Conservation (phyloP, 2,797 vertebrate genomes). For the Lophotriccus pileatus region DNA sequence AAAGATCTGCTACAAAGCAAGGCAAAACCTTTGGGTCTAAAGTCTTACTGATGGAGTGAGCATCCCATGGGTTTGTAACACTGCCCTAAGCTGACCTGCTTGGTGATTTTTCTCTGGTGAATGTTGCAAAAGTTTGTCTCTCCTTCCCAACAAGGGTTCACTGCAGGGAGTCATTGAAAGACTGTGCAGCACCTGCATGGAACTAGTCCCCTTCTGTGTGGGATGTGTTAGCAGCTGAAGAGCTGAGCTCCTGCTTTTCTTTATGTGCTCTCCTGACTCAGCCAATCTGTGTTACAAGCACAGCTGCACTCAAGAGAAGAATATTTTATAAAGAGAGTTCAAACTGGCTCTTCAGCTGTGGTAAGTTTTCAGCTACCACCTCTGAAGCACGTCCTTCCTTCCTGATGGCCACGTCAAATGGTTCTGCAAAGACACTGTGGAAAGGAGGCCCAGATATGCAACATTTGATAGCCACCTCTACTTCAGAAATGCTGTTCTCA, state of each 20-base stretch:
- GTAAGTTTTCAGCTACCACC: not conserved
- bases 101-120: not conserved
- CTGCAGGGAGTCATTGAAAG: not conserved
- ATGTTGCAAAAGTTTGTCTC: not conserved
- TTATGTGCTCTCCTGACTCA: constrained; percentile 43
- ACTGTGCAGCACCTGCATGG: constrained; percentile 1
- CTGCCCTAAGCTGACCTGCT: not conserved
- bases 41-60: not conserved
- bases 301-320: constrained; percentile 29
- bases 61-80: not conserved
- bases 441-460: not conserved
- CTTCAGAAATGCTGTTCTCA: not conserved
- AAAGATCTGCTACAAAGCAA: not conserved
- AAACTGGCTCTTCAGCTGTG: not conserved
- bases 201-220: constrained; percentile 24
- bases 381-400: not conserved
- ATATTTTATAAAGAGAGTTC: not conserved
- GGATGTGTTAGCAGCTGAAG: constrained; percentile 22
- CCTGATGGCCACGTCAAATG: not conserved
- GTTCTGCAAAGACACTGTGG: not conserved
- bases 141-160: not conserved
- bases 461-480: not conserved
- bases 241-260: constrained; percentile 48
- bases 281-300: not conserved
- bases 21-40: not conserved